Evolutionary conservation across 2,888 invertebrate species (phyloP).

Genomic region (Nomada ruficornis): DNA sequence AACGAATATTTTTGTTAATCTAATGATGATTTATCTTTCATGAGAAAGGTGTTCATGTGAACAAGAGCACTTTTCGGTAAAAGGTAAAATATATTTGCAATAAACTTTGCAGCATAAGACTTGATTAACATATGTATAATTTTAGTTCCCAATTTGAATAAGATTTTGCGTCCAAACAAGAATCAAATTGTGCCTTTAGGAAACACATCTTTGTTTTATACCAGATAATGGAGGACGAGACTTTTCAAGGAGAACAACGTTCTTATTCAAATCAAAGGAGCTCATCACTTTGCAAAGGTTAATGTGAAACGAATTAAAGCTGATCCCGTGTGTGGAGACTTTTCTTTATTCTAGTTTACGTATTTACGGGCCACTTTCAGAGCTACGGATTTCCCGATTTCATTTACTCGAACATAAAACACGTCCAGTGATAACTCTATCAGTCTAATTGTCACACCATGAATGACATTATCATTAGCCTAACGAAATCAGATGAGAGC

Average conservation of each 20-base stretch:
- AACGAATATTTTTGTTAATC: background rate
- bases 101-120: too few species aligned
- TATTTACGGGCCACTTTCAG: background rate
- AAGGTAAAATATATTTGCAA: too few species aligned
- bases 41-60: too few species aligned
- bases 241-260: conserved; percentile 11
- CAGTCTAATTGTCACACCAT: conserved; percentile 8
- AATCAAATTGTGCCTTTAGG: background rate
- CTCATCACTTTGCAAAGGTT: conserved; percentile 19
- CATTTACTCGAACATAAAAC: background rate
- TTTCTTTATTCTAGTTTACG: background rate
- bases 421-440: background rate
- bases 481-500: background rate
- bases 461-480: background rate
- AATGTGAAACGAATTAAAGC: conserved; percentile 7
- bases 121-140: too few species aligned
- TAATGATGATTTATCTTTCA: background rate
- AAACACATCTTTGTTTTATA: background rate
- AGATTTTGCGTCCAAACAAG: background rate
- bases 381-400: background rate
- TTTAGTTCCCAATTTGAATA: too few species aligned
- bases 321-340: background rate
- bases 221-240: background rate
- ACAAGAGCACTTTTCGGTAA: too few species aligned
- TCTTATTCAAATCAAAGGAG: conserved; percentile 8